Percentiles rank a stretch among this genome's conserved stretches.
Conservation (phyloP, 2,113 vertebrate species). For the Sebastes schlegelii region DNA sequence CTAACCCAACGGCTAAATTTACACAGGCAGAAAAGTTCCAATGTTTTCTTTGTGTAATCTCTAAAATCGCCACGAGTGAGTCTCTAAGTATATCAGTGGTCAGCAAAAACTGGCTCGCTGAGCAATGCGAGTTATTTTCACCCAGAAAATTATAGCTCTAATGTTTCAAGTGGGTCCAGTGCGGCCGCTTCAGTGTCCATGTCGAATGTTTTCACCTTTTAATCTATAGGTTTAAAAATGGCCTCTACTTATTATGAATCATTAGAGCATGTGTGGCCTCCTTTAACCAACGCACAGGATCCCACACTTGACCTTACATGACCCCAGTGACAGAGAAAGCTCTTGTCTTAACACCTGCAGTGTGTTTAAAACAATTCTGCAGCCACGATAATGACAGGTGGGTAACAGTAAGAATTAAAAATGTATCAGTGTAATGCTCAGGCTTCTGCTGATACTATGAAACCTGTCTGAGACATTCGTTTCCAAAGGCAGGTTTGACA, state of each 20-base stretch:
- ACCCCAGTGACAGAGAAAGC: constrained; percentile 4
- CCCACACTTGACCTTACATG: constrained; percentile 25
- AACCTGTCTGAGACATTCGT: constrained; percentile 44
- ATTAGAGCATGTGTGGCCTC: constrained; percentile 44
- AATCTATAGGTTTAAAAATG: constrained; percentile 70
- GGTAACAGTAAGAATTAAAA: constrained; percentile 13
- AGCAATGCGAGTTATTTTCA: constrained; percentile 80
- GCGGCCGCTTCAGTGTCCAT: constrained; percentile 49
- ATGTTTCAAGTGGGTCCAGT: constrained; percentile 75
- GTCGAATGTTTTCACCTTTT: constrained; percentile 73
- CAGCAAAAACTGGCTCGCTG: constrained; percentile 65
- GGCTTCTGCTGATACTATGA: constrained; percentile 32
- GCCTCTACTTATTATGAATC: constrained; percentile 45
- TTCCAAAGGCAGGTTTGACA: constrained; percentile 60
- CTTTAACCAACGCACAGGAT: constrained; percentile 1
- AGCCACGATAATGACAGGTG: not conserved
- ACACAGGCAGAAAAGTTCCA: constrained; percentile 13
- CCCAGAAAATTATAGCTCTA: constrained; percentile 84
- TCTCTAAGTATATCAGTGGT: constrained; percentile 81
- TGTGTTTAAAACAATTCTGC: constrained; percentile 4
- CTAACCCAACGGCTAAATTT: constrained; percentile 44
- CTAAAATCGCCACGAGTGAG: constrained; percentile 51
- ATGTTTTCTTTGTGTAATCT: constrained; percentile 70
- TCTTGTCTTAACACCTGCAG: not conserved
- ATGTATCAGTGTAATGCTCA: not conserved